A percentile compares a stretch with the other conserved stretches of the same genome.
phyloP scores from a whole-genome alignment of 2,797 vertebrate species.

The Myotis myotis region DNA sequence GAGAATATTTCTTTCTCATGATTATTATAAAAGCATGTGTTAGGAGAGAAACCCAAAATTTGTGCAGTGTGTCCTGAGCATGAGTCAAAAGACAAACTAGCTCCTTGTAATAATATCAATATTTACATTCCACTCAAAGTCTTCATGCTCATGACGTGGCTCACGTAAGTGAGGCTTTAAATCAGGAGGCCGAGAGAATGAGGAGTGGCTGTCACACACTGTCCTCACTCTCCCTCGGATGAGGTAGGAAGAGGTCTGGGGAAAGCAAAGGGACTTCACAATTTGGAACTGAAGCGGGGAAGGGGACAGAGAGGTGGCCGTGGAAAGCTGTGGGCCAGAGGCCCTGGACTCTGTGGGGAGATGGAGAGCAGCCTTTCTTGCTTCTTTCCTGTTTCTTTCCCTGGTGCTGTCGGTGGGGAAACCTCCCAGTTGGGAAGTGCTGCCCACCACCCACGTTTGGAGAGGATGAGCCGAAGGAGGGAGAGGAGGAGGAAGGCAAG shows the following conservation, averaged over 20 bases:
- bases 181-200: not conserved
- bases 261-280: not conserved
- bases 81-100: not conserved
- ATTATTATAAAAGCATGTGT: not conserved
- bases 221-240: not conserved
- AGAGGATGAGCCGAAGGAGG: not conserved
- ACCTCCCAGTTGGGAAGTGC: not conserved
- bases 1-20: not conserved
- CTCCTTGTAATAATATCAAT: not conserved
- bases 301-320: not conserved
- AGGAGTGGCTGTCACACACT: not conserved
- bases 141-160: not conserved
- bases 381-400: not conserved
- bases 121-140: not conserved
- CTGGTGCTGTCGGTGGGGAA: not conserved
- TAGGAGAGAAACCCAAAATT: not conserved
- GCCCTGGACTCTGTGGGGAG: rapidly evolving
- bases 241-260: not conserved
- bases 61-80: not conserved
- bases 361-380: not conserved
- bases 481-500: too few relatives aligned
- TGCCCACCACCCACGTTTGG: not conserved
- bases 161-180: not conserved
- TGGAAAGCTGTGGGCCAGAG: not conserved
- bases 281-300: not conserved